Base-by-base conservation (phyloP, 1,140 invertebrate genomes). In the Drosophila tristis region DNA sequence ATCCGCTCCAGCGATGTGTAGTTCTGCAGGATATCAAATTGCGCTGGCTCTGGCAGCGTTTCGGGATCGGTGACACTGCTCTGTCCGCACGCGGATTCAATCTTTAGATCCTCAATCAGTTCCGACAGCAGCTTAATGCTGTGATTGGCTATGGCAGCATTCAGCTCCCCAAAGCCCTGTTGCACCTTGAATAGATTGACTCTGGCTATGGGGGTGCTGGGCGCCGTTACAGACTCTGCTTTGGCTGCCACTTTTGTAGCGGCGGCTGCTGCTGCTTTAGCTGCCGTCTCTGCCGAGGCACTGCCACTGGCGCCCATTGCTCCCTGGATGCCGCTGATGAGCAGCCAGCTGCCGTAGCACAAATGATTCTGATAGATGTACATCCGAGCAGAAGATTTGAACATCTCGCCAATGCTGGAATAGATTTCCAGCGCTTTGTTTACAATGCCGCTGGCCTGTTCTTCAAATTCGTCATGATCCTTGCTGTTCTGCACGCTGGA, bases 321-420 rank as follows among this genome's bases (percentile, higher is more conserved):
- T 9, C 94, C 94, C 31, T 98, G 97, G n/a, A 98, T 93, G 8
- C 97, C 97, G 57, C 95, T 96, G 15, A 98, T 94, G 13, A 98
- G 91, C 25, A 98, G 93, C 97, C 97, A 98, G 0, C 96, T 95
- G 7, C 97, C 97, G 73, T 97, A 95, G 91, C 98, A 94, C 49
- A 98, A 93, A 86, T 98, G 95, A 93, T 98, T 98, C 93, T 98
- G 97, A 66, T 96, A 95, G 67, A 97, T 94, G 95, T 97, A 90
- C 11, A 97, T 96, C 74, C 97, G 93, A 1, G 97, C 97, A 6
- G 97, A 98, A 53, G 94, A 94, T 92, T 96, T 96, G 63, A 98
- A 96, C 13, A 95, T 95, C 70, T 94, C 94, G 3, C 96, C 96
- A 42, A 98, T 95, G 65, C 94, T 94, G 76, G 95, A 96, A 91